Base-by-base conservation (phyloP, 2,888 invertebrate species). In the Petrolisthes manimaculis region DNA sequence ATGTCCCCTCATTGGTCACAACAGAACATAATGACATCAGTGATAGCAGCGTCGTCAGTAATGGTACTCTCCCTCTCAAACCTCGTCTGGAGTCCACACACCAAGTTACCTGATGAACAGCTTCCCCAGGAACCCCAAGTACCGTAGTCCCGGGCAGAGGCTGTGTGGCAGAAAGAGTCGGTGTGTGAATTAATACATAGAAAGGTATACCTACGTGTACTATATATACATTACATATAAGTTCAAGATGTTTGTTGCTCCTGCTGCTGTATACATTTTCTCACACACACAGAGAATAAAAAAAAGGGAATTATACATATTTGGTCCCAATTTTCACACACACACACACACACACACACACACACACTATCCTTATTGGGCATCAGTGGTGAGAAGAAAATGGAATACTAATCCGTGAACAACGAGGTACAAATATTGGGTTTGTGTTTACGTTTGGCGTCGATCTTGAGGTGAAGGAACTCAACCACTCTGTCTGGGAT, bases 1-100 rank as follows among this genome's bases (percentile, higher is more conserved):
- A 69, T n/a, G n/a, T 3, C 14, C n/a, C 69, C 3, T 69, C 4
- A 4, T 69, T 18, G 4, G 69, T 69, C n/a, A 37, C 84, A 88
- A 67, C 88, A 88, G 74, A 75, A 88, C 75, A 84, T 77, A n/a
- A 84, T 51, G 21, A 84, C 51, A 12, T 88, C 84, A 6, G 55
- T 51, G 5, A 88, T 5, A 4, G 84, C 88, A 4, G 88, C 88
- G 53, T 88, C 88, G 80, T 88, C 88, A 5, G 56, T 24, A 12
- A 84, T n/a, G 5, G 37, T 1, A 56, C 78, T n/a, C 21, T 69
- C 75, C 53, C 21, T 51, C 67, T 88, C 81, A 21, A 88, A 71
- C 14, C 84, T n/a, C 0, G 53, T 67, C 75, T 79, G 37, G 12
- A 81, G 55, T 12, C 84, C 88, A 21, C 84, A 84, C 3, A 88